Evolutionary conservation across 2,888 invertebrate species (phyloP), one percentile per base, ranked within the genome.

Genomic region (Andrena bucephala): DNA sequence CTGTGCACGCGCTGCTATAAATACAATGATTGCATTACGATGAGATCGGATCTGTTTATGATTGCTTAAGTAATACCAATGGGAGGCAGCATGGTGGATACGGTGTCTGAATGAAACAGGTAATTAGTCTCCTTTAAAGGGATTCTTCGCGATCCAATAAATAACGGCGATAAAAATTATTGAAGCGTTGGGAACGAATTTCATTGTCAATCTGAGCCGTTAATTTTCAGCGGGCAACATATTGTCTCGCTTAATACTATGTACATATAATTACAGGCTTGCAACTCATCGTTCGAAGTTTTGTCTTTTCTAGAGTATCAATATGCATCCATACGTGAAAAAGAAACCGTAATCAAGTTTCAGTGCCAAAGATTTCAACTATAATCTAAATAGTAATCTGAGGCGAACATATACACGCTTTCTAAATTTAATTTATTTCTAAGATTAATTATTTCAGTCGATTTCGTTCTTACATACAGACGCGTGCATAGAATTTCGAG

Each of bases 1-100:
- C 36, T 24, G 63, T 36, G 36, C n/a, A 63, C 63, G 63, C 10
- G 63, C 20, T 36, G 63, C 36, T 63, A 63, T 33, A 63, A 63
- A 63, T 63, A 63, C 36, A 63, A 20, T 13, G 33, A 63, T 63
- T 63, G 31, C 63, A 63, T 63, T 33, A 36, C 63, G 16, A 63
- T 36, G 60, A 13, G 60, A 31, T 60, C 36, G 36, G 33, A 63
- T 36, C 36, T 33, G 63, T 20, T 63, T 63, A 63, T 63, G 63
- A 63, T 63, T 36, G 63, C 63, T 36, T 31, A 63, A 63, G 36
- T 63, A 20, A 36, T 20, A 63, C 10, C 36, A 36, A 20, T 31
- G 24, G 24, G 63, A 36, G 24, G 24, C 24, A 63, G 16, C 13
- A 63, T 2, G 8, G 4, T 20, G 33, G 33, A 33, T 62, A 62